Base-by-base conservation (phyloP, 2,113 vertebrate species). In the Prinia subflava region DNA sequence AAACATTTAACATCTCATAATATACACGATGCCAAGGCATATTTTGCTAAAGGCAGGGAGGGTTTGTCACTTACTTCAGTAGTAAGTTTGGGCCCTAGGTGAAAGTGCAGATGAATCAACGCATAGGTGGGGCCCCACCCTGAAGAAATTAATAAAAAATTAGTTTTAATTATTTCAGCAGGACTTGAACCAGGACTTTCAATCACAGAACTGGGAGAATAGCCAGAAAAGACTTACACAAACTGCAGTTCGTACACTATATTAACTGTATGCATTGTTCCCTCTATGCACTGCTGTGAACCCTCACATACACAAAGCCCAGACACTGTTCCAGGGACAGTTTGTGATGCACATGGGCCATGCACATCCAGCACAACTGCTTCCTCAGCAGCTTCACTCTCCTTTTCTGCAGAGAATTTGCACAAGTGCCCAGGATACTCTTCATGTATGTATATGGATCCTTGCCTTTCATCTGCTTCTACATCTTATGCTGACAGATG, bases 1-100 rank as follows among this genome's bases (percentile, higher is more conserved):
- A 86, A 95, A 63, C 24, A 94, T 47, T 91, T 83, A 91, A 82
- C 52, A 63, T 70, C 27, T 81, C 59, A 25, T 44, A 73, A 86
- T 11, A 73, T 8, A 53, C 27, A 42, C 2, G 1, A 27, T n/a
- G 35, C 31, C 70, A 67, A 90, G n/a, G 33, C 44, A 16, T 6
- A 41, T 63, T 76, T 75, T 91, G 42, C 37, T 83, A 20, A 71
- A 85, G 67, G 33, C 84, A 74, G 63, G 35, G 55, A 46, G 53
- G 39, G 35, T 74, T 92, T 90, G 41, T 69, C 76, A 52, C 50
- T 73, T 55, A 65, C 15, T 47, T 55, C 60, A 70, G 65, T 28
- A 74, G 57, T 62, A 62, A 78, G 7, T 41, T 50, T 68, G 73
- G 30, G 33, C 7, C 64, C 33, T 41, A 35, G 31, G 19, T 47